Conservation (phyloP, 92 coral and sea anemone genomes). For the Chrysogorgia sp. region DNA sequence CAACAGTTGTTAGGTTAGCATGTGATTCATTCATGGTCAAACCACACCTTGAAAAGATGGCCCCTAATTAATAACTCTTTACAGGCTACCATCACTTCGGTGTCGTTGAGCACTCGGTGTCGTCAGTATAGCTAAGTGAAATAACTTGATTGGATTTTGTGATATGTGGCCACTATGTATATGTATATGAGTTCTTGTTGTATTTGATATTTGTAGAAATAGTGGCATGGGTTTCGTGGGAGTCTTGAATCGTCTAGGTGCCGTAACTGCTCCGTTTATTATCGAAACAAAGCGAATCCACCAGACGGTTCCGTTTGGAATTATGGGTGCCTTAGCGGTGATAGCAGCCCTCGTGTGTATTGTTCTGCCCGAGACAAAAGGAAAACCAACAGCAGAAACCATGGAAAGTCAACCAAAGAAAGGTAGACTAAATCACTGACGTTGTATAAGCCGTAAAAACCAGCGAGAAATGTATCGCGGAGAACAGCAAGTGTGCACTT, state of each 20-base stretch:
- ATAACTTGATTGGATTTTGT: too few species aligned
- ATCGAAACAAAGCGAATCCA: slow-evolving; percentile 57
- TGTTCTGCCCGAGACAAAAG: slow-evolving; percentile 60
- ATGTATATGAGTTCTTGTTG: too few species aligned
- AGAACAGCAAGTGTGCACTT: too few species aligned
- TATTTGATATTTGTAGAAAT: slow-evolving; percentile 46
- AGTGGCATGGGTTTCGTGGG: slow-evolving; percentile 62
- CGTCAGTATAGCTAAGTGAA: too few species aligned
- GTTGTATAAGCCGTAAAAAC: too few species aligned
- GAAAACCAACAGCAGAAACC: slow-evolving; percentile 60
- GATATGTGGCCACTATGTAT: too few species aligned
- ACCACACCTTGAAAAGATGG: not conserved
- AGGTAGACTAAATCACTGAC: too few species aligned
- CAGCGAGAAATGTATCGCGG: too few species aligned
- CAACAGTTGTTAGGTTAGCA: slow-evolving; percentile 72
- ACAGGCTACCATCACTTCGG: too few species aligned
- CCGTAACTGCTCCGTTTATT: slow-evolving; percentile 62
- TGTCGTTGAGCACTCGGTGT: too few species aligned
- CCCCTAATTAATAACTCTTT: not conserved
- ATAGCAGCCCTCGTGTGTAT: slow-evolving; percentile 51
- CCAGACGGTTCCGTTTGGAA: slow-evolving; percentile 54
- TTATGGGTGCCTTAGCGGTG: slow-evolving; percentile 61
- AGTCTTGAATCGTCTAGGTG: slow-evolving; percentile 58
- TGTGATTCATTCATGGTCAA: not conserved
- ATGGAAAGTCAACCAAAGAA: too few species aligned